A percentile compares a stretch with the other conserved stretches of the same genome.
Conservation (phyloP, 2,888 invertebrate genomes). For the Amblyjoppa proteus region DNA sequence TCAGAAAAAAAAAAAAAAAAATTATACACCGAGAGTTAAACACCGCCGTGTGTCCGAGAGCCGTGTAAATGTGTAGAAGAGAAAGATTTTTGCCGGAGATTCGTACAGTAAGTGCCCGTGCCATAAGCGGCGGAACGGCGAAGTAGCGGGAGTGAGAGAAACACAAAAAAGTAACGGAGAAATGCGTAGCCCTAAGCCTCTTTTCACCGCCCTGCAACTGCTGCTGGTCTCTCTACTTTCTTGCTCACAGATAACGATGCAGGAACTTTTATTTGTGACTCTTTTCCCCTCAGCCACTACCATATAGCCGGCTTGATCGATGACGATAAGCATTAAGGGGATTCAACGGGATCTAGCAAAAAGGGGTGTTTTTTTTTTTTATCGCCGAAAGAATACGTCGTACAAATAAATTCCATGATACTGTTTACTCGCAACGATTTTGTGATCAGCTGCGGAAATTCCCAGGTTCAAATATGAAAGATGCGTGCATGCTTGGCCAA, state of each 20-base stretch:
- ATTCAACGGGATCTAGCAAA: too few relatives aligned
- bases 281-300: too few relatives aligned
- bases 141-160: background rate
- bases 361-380: too few relatives aligned
- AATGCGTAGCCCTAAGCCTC: slow-evolving; percentile 28
- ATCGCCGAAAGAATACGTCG: background rate
- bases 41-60: background rate
- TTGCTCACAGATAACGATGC: background rate
- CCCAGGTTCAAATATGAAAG: too few relatives aligned
- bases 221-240: background rate
- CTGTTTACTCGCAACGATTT: too few relatives aligned
- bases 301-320: too few relatives aligned
- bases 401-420: too few relatives aligned
- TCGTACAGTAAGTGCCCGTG: slow-evolving; percentile 15
- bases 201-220: background rate
- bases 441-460: too few relatives aligned
- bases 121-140: background rate
- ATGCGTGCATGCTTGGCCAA: too few relatives aligned
- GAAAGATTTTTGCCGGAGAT: slow-evolving; percentile 22
- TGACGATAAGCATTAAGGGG: too few relatives aligned
- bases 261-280: too few relatives aligned
- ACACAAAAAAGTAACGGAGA: slow-evolving; percentile 8
- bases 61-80: slow-evolving; percentile 26
- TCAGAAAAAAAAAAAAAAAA: background rate
- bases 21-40: background rate